Percentiles rank a stretch among this genome's conserved stretches.
Evolutionary conservation across 2,888 invertebrate genomes (phyloP).

Genomic region (Sphaerophoria taeniata): DNA sequence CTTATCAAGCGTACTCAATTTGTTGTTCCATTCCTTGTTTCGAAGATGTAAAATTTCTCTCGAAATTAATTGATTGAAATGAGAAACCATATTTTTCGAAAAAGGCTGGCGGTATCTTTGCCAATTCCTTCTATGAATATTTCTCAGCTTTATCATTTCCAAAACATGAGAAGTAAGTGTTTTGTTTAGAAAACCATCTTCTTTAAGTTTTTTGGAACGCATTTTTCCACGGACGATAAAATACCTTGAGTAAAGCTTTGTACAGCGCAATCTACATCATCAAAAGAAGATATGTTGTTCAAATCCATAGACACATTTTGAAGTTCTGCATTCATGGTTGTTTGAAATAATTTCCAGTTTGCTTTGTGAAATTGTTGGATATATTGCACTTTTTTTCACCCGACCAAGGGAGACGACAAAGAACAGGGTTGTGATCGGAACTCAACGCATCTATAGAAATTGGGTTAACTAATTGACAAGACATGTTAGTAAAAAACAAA

Average conservation of each 20-base stretch:
- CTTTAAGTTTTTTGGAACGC: constrained; percentile 4
- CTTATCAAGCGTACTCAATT: too few relatives aligned
- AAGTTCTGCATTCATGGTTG: background rate
- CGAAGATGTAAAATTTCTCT: too few relatives aligned
- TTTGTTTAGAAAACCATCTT: background rate
- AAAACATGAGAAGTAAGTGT: background rate
- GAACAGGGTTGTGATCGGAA: constrained; percentile 24
- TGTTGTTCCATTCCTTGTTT: too few relatives aligned
- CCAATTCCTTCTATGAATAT: background rate
- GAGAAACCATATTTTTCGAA: too few relatives aligned
- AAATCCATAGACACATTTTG: background rate
- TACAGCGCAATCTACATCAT: constrained; percentile 3
- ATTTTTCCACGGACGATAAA: background rate
- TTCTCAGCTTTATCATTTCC: constrained; percentile 8
- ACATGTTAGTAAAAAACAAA: too few relatives aligned
- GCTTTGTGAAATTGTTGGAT: constrained; percentile 15
- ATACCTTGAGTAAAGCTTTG: constrained; percentile 3
- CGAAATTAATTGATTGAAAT: too few relatives aligned
- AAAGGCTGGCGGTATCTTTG: constrained; percentile 6
- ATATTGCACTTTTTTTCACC: constrained; percentile 17
- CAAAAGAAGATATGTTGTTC: background rate
- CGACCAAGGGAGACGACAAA: constrained; percentile 14
- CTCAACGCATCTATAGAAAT: constrained; percentile 5
- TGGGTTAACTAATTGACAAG: too few relatives aligned
- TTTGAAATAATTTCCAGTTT: constrained; percentile 6